Percentiles rank a stretch among this genome's conserved stretches.
Conservation (phyloP, 2,797 vertebrate genomes). For the Heterohyrax brucei region DNA sequence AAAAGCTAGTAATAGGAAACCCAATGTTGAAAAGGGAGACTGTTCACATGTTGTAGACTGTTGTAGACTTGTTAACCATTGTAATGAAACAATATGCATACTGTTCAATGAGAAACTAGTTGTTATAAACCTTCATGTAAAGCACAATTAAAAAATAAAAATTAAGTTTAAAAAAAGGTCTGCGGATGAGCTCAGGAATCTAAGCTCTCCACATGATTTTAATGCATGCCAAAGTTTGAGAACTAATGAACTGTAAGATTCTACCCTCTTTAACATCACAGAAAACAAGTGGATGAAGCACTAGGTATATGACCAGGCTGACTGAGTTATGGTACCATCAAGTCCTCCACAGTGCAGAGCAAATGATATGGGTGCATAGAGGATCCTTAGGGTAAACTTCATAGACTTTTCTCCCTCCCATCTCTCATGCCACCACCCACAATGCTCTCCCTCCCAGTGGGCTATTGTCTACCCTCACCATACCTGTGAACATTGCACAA, state of each 20-base stretch:
- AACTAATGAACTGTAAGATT: not conserved
- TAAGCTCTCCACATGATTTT: not conserved
- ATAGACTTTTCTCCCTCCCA: not conserved
- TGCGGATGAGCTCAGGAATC: not conserved
- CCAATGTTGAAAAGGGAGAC: too few relatives aligned
- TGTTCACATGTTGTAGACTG: too few relatives aligned
- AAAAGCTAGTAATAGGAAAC: too few relatives aligned
- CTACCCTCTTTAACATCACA: not conserved
- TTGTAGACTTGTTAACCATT: too few relatives aligned
- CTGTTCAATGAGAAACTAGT: too few relatives aligned
- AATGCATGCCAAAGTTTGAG: not conserved
- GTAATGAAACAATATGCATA: too few relatives aligned
- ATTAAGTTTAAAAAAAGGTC: not conserved
- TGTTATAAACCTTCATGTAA: too few relatives aligned
- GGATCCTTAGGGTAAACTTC: not conserved
- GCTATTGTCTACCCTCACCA: not conserved
- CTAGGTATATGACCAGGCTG: not conserved
- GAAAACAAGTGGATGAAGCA: not conserved
- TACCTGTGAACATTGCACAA: constrained; percentile 99
- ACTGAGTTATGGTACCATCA: not conserved
- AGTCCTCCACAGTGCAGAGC: not conserved
- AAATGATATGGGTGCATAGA: not conserved
- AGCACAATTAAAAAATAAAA: too few relatives aligned
- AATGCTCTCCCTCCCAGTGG: not conserved
- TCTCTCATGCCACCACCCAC: constrained; percentile 28